phyloP scores from a whole-genome alignment of 2,797 vertebrate genomes.

The Chiloscyllium punctatum region DNA sequence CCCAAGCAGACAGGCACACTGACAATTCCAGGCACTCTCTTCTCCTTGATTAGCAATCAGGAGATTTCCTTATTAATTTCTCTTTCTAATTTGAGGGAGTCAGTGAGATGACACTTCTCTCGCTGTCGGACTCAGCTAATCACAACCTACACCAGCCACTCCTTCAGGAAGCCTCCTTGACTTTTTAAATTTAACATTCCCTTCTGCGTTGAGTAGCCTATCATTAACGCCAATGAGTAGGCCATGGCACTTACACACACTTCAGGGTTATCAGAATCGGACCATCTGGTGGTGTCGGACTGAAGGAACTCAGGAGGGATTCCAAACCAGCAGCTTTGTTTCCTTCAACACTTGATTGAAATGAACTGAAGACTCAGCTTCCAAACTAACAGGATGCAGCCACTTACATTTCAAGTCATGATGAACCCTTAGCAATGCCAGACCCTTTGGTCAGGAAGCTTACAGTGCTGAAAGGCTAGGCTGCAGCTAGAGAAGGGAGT shows the following conservation, averaged over 20 bases:
- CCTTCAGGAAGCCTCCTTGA: too few relatives aligned
- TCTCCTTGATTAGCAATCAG: too few relatives aligned
- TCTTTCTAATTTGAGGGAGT: too few relatives aligned
- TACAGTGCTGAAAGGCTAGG: not conserved
- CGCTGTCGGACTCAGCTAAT: too few relatives aligned
- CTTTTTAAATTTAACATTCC: not conserved
- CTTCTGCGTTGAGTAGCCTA: not conserved
- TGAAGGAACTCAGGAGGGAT: not conserved
- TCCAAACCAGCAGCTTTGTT: not conserved
- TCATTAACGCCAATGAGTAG: not conserved
- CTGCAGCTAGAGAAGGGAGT: not conserved
- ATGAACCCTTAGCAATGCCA: not conserved
- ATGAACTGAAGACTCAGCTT: not conserved
- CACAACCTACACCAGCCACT: too few relatives aligned
- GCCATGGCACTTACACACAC: not conserved
- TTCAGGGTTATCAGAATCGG: not conserved
- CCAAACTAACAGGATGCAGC: not conserved
- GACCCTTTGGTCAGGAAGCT: not conserved
- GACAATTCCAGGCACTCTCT: too few relatives aligned
- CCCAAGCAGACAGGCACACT: too few relatives aligned
- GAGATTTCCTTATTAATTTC: too few relatives aligned
- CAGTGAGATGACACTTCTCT: too few relatives aligned
- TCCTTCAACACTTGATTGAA: not conserved
- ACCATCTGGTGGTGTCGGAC: not conserved
- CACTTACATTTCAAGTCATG: not conserved